Evolutionary conservation across 2,113 vertebrate genomes (phyloP), one percentile per base, ranked within the genome.

Genomic region (Oryzias javanicus): DNA sequence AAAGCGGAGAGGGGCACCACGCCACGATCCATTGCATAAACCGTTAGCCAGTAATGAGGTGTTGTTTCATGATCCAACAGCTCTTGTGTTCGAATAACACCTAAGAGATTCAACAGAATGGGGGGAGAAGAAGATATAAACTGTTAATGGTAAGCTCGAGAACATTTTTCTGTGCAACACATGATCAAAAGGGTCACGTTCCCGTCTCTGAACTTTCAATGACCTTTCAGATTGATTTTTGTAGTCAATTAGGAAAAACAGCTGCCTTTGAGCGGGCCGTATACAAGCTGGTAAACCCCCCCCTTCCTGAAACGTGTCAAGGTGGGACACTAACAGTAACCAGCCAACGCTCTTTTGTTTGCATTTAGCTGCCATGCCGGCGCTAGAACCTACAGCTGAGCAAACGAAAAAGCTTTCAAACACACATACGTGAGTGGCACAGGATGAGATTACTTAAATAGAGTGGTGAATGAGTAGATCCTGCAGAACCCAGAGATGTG

Each of bases 1-100:
- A 96, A 97, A 14, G 96, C 90, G 0, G 95, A 98, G 1, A 95
- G 92, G 2, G 96, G 96, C 22, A 97, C 94, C 14, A 97, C 93
- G 0, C 94, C 97, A 3, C 90, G 90, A 58, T 99, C 97, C 13
- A 92, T 90, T n/a, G 96, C 96, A 17, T 97, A 98, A 70, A 98
- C 94, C 0, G 96, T 99, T 3, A 99, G 89, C 97, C 97, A 99
- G 85, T 98, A 99, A 82, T 95, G 94, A 0, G 95, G 80, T 6
- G 91, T 93, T 0, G 95, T 95, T 68, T 99, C 97, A 1, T 92
- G 93, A 83, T 99, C 97, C 75, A 99, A 90, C 12, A 73, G 82
- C 40, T 96, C 95, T 44, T 93, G 89, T 0, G 95, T 98, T 47
- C 93, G 92, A 75, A 99, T 96, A 57, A 94, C 79, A 74, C 97